These are phyloP conservation scores for Bombus soroeensis DNA, from an alignment of 1,140 invertebrate genomes.

Conservation along the genomic window DNA sequence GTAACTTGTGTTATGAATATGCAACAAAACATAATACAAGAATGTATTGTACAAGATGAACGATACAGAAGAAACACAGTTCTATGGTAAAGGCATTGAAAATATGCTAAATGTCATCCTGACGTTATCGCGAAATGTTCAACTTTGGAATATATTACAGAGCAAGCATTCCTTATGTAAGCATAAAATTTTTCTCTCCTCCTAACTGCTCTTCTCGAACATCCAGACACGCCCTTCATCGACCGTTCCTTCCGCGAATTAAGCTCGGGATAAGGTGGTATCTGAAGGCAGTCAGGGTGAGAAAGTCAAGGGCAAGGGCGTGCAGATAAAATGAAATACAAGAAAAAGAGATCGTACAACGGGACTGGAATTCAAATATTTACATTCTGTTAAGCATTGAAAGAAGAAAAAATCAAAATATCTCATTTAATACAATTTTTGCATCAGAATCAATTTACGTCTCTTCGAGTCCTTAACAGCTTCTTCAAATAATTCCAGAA, in stretches of 20 bases:
- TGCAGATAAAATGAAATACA: conserved; percentile 43
- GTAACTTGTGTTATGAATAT: neutral
- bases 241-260: conserved; percentile 66
- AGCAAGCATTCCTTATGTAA: neutral
- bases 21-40: neutral
- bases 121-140: neutral
- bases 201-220: conserved; percentile 40
- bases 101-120: neutral
- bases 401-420: neutral
- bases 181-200: conserved; percentile 18
- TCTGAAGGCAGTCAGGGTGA: conserved; percentile 53
- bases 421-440: neutral
- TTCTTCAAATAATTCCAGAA: neutral
- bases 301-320: conserved; percentile 67
- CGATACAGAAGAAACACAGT: neutral
- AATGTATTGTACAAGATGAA: no score
- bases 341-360: conserved; percentile 34
- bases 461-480: neutral
- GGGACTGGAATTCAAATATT: conserved; percentile 30
- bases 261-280: conserved; percentile 64
- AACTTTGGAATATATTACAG: neutral
- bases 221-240: conserved; percentile 65
- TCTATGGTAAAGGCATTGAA: neutral
- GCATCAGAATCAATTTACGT: neutral
- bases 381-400: conserved; percentile 23